A percentile compares a stretch with the other conserved stretches of the same genome.
These are phyloP conservation scores for Drosophila crucigera DNA, from an alignment of 2,888 invertebrate species.

Conservation along the genomic window DNA sequence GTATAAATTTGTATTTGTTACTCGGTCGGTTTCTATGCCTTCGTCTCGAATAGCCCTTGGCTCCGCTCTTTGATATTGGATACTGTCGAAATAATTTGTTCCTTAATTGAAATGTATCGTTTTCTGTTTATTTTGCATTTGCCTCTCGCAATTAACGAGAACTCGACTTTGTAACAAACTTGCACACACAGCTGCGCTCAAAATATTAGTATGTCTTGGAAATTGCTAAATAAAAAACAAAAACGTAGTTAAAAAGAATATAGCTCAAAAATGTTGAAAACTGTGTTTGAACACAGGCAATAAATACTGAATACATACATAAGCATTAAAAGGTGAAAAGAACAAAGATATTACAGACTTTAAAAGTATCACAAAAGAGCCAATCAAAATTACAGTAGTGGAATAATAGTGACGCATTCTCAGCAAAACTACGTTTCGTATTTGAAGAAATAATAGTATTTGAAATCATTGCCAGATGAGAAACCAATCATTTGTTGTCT, in stretches of 20 bases:
- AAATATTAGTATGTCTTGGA: neutral
- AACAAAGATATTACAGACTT: neutral
- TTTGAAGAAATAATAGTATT: neutral
- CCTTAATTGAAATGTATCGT: slow-evolving; percentile 10
- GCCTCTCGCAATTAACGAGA: slow-evolving; percentile 3
- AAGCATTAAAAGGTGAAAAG: neutral
- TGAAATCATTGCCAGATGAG: neutral
- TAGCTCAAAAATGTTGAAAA: neutral
- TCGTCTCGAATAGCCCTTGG: neutral
- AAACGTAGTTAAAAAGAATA: neutral
- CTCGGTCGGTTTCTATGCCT: neutral
- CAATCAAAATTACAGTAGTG: neutral
- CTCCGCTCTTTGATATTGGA: neutral
- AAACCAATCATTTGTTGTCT: neutral
- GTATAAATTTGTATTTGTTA: neutral
- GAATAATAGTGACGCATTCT: neutral
- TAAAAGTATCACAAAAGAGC: neutral
- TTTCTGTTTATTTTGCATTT: slow-evolving; percentile 8
- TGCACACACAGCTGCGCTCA: neutral
- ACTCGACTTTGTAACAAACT: neutral
- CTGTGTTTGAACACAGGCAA: neutral
- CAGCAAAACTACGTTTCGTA: neutral
- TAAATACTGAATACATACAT: neutral
- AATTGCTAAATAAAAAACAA: neutral
- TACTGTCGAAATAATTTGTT: slow-evolving; percentile 5